A percentile compares a stretch with the other conserved stretches of the same genome.
Evolutionary conservation across 2,888 invertebrate species (phyloP).

Genomic region (Hoplodrina blanda): DNA sequence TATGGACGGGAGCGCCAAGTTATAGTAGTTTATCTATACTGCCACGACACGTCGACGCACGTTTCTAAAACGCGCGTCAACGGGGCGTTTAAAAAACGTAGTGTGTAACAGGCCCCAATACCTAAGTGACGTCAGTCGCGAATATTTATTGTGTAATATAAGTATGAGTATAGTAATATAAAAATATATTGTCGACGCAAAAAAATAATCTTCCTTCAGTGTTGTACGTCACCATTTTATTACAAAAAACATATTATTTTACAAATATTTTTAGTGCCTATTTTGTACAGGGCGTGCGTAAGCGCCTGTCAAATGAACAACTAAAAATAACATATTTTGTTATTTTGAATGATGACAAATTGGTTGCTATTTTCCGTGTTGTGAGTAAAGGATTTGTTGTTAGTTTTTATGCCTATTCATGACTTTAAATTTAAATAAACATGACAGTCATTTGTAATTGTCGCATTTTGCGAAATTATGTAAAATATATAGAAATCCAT

Average conservation of each 20-base stretch:
- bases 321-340: conserved; percentile 25
- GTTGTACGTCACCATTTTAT: conserved; percentile 17
- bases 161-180: background rate
- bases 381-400: background rate
- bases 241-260: conserved; percentile 4
- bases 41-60: too few relatives aligned
- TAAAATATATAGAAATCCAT: too few relatives aligned
- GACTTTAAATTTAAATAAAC: conserved; percentile 15
- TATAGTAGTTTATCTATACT: too few relatives aligned
- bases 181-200: conserved; percentile 6
- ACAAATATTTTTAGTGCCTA: conserved; percentile 3
- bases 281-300: conserved; percentile 21
- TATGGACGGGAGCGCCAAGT: too few relatives aligned
- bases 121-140: conserved; percentile 22
- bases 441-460: background rate
- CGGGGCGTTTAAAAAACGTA: too few relatives aligned
- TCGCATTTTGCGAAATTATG: background rate
- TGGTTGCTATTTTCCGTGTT: conserved; percentile 22
- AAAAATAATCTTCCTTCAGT: background rate
- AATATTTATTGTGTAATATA: conserved; percentile 28
- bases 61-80: too few relatives aligned
- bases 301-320: background rate
- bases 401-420: conserved; percentile 2
- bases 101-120: too few relatives aligned
- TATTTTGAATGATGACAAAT: conserved; percentile 37